A percentile compares a stretch with the other conserved stretches of the same genome.
Evolutionary conservation across 2,113 vertebrate species (phyloP).

Genomic region (Carassius gibelio): DNA sequence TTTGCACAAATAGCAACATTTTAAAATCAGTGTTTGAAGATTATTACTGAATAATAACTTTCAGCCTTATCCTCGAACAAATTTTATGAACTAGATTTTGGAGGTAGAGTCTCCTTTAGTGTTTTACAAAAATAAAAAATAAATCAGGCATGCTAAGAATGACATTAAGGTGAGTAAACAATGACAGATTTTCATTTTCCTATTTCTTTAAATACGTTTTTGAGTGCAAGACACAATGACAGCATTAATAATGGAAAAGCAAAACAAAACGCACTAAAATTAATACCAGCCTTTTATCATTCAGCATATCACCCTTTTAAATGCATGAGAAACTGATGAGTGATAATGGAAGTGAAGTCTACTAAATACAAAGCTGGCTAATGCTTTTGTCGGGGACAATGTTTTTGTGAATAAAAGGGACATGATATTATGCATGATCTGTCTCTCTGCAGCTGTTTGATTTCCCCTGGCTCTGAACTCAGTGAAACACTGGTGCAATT

Average conservation of each 20-base stretch:
- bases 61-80: neutral
- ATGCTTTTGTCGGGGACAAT: conserved; percentile 9
- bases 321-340: neutral
- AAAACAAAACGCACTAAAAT: neutral
- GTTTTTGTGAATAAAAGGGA: conserved; percentile 50
- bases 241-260: neutral
- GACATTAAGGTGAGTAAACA: neutral
- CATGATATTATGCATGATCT: conserved; percentile 65
- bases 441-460: conserved; percentile 62
- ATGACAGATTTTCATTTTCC: neutral
- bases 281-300: neutral
- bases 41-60: neutral
- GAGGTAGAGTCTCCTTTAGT: neutral
- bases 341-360: neutral
- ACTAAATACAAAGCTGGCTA: conserved; percentile 14
- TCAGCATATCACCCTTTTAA: neutral
- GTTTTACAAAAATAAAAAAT: neutral
- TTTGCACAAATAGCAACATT: no score
- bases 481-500: conserved; percentile 66
- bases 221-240: neutral
- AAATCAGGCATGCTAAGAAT: neutral
- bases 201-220: neutral
- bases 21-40: neutral
- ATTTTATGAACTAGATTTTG: neutral
- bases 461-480: conserved; percentile 62